Percentiles rank a stretch among this genome's conserved stretches.
These are phyloP conservation scores for Idaea biselata DNA, from an alignment of 2,888 invertebrate genomes.

Conservation along the genomic window DNA sequence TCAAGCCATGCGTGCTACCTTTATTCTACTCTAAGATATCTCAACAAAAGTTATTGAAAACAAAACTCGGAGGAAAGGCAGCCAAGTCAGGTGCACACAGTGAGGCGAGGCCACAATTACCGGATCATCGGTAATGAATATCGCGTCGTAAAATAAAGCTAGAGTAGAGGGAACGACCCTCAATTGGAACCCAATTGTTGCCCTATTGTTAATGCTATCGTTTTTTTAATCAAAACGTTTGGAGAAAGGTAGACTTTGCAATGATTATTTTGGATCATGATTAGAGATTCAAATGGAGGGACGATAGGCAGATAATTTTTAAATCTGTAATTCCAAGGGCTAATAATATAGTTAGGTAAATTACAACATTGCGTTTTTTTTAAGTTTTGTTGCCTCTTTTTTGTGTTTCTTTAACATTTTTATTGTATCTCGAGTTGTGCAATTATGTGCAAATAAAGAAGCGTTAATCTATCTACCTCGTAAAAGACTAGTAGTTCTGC, in stretches of 20 bases:
- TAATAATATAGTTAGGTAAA: too few relatives aligned
- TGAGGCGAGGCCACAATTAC: not conserved
- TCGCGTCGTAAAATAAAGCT: not conserved
- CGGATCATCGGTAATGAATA: not conserved
- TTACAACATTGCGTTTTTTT: too few relatives aligned
- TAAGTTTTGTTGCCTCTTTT: too few relatives aligned
- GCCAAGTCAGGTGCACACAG: not conserved
- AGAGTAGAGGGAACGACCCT: not conserved
- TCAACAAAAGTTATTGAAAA: not conserved
- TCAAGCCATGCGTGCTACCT: not conserved
- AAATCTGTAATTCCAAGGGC: too few relatives aligned
- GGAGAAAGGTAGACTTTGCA: not conserved
- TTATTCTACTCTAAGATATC: not conserved
- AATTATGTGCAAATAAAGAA: too few relatives aligned
- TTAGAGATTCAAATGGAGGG: not conserved
- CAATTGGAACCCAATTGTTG: not conserved
- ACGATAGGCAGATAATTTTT: too few relatives aligned
- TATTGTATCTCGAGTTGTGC: too few relatives aligned
- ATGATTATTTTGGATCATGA: not conserved
- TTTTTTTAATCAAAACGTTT: constrained; percentile 3
- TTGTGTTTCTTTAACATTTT: too few relatives aligned
- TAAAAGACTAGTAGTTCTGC: too few relatives aligned
- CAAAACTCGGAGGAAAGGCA: not conserved
- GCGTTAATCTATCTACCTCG: too few relatives aligned
- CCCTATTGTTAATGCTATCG: not conserved